phyloP scores from a whole-genome alignment of 2,113 vertebrate species.

The Bos taurus region ARS-UCD2.0 NC_037338.1:59626001-59626500 shows the following conservation, averaged over 20 bases:
- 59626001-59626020: neutral
- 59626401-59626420: neutral
- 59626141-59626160: neutral
- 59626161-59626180: neutral
- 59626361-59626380: neutral
- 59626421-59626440: neutral
- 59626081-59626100: constrained; percentile 36
- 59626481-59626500: neutral
- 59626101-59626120: neutral
- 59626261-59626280: neutral
- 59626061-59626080: neutral
- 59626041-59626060: neutral
- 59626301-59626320: neutral
- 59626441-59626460: neutral
- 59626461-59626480: neutral
- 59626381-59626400: neutral
- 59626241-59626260: neutral
- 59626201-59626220: neutral
- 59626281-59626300: neutral
- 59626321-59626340: neutral
- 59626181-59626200: neutral
- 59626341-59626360: neutral
- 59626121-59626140: neutral
- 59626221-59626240: constrained; percentile 1
- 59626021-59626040: neutral